Evolutionary conservation across 2,888 invertebrate species (phyloP).

Genomic region (Drosophila rellima): DNA sequence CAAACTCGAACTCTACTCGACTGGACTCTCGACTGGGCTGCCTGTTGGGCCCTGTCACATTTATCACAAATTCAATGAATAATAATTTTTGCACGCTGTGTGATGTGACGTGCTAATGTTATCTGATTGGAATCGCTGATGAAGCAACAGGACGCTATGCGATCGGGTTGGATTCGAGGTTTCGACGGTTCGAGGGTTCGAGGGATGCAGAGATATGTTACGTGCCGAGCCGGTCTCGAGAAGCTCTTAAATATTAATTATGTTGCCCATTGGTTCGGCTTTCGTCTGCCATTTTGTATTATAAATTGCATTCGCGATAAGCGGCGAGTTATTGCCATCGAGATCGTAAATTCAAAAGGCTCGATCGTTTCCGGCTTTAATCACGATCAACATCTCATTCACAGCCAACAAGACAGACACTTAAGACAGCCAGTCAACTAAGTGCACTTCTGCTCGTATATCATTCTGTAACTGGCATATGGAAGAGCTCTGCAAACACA

Average conservation of each 20-base stretch:
- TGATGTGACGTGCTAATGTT: slow-evolving; percentile 84
- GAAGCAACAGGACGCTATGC: slow-evolving; percentile 55
- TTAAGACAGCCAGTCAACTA: slow-evolving; percentile 9
- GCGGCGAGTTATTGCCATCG: slow-evolving; percentile 67
- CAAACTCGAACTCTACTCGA: slow-evolving; percentile 1
- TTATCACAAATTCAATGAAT: slow-evolving; percentile 85
- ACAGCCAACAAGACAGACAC: not conserved
- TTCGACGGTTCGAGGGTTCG: slow-evolving; percentile 1
- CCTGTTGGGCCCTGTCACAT: slow-evolving; percentile 83
- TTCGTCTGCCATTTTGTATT: slow-evolving; percentile 78
- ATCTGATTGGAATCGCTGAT: slow-evolving; percentile 84
- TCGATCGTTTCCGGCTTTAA: slow-evolving; percentile 72
- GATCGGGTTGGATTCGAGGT: slow-evolving; percentile 15
- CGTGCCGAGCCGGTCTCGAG: slow-evolving; percentile 19
- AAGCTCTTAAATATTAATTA: slow-evolving; percentile 83
- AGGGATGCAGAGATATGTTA: slow-evolving; percentile 8
- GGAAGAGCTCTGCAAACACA: slow-evolving; percentile 23
- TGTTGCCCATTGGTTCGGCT: slow-evolving; percentile 56
- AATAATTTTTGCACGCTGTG: slow-evolving; percentile 84
- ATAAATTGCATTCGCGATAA: slow-evolving; percentile 78
- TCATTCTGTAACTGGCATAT: slow-evolving; percentile 17
- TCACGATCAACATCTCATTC: slow-evolving; percentile 53
- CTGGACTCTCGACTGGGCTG: slow-evolving; percentile 35
- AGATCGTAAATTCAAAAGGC: slow-evolving; percentile 50
- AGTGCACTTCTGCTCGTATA: slow-evolving; percentile 18